Conservation (phyloP, 2,888 invertebrate species). For the Plebejus argus region DNA sequence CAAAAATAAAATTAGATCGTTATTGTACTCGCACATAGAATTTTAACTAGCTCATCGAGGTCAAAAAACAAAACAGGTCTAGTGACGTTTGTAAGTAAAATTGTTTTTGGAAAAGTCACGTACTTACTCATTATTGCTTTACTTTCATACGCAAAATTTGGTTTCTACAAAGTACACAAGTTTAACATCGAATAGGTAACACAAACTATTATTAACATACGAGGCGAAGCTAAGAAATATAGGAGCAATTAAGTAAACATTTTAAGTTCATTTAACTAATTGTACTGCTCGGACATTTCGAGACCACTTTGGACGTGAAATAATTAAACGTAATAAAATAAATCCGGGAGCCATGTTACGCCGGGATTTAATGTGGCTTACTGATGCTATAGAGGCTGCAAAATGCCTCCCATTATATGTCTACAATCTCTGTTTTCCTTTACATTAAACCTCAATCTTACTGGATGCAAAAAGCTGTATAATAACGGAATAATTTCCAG, state of each 20-base stretch:
- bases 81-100: background rate
- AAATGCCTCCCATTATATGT: slow-evolving; percentile 52
- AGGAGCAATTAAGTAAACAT: slow-evolving; percentile 21
- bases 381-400: slow-evolving; percentile 60
- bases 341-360: slow-evolving; percentile 65
- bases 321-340: slow-evolving; percentile 73
- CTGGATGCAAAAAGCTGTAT: background rate
- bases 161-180: background rate
- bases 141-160: background rate
- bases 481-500: background rate
- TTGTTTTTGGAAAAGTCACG: background rate
- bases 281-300: slow-evolving; percentile 55
- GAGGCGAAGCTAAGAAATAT: background rate
- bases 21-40: background rate
- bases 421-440: slow-evolving; percentile 47
- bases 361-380: slow-evolving; percentile 65
- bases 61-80: background rate
- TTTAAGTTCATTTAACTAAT: slow-evolving; percentile 27
- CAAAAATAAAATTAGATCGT: background rate
- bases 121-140: background rate
- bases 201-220: background rate
- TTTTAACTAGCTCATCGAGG: background rate
- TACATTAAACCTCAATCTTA: slow-evolving; percentile 38
- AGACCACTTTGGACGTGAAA: slow-evolving; percentile 57
- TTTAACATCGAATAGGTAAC: background rate